Evolutionary conservation across 2,888 invertebrate genomes (phyloP), one percentile per base, ranked within the genome.

Genomic region (Agrenia bidenticulata): DNA sequence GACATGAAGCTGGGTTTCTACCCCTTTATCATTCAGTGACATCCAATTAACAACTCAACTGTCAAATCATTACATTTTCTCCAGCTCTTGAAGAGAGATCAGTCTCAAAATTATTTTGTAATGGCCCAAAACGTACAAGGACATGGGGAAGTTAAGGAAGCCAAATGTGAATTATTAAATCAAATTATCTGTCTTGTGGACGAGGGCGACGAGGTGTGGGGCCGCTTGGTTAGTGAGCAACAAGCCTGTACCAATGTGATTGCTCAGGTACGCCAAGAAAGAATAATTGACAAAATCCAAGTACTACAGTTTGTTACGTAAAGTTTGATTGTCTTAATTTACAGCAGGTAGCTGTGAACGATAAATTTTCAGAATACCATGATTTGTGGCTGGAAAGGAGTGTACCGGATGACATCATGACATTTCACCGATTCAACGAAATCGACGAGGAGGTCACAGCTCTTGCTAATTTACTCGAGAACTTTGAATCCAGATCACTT

Each of bases 291-390:
- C n/a, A n/a, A n/a, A n/a, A n/a, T n/a, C n/a, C n/a, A n/a, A n/a
- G n/a, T n/a, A n/a, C n/a, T n/a, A n/a, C n/a, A n/a, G n/a, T n/a
- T n/a, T n/a, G n/a, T n/a, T n/a, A 27, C 2, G 19, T n/a, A 13
- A 9, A 55, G 2, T 19, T 39, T 39, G 4, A 21, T 50, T n/a
- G 24, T 45, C 15, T 45, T 4, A 19, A 4, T 51, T 58, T 27
- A n/a, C 45, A 66, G 62, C 68, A 68, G 62, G 59, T 64, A 13
- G 11, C 24, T 2, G 62, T 64, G 2, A 59, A 58, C 13, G 64
- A 64, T 7, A 62, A 60, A 24, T 68, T 68, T 17, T 54, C 60
- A 1, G 19, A 59, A 37, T 68, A 64, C 45, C 61, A 64, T 42
- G 45, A 62, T 15, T 27, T 56, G 15, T 68, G 64, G 68, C 45